These are phyloP conservation scores for Cryptus viduatorius DNA, from an alignment of 2,888 invertebrate species.

Conservation along the genomic window DNA sequence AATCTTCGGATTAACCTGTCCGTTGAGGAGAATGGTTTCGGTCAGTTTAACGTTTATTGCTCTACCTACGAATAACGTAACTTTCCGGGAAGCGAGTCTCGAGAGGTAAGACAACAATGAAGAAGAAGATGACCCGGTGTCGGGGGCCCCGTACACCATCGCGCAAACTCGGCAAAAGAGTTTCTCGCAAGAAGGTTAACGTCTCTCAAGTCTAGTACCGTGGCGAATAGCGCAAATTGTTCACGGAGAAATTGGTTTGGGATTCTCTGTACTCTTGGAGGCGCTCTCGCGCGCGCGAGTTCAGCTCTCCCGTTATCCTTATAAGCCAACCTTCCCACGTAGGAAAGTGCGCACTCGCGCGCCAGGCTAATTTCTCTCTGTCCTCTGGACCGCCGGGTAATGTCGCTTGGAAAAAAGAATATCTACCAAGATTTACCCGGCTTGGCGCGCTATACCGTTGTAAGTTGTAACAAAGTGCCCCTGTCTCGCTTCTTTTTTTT, in stretches of 20 bases:
- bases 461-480: constrained; percentile 62
- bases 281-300: constrained; percentile 26
- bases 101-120: constrained; percentile 20
- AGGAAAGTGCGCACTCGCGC: constrained; percentile 66
- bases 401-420: constrained; percentile 52
- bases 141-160: constrained; percentile 16
- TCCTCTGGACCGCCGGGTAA: constrained; percentile 63
- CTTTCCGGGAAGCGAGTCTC: constrained; percentile 32
- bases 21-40: neutral
- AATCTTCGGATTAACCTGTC: neutral
- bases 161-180: constrained; percentile 30
- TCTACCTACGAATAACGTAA: neutral
- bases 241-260: constrained; percentile 77
- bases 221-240: constrained; percentile 77
- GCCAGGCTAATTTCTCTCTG: constrained; percentile 70
- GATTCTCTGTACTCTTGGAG: constrained; percentile 58
- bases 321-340: constrained; percentile 68
- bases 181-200: constrained; percentile 63
- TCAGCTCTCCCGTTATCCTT: constrained; percentile 66
- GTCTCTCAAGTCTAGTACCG: constrained; percentile 68
- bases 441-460: constrained; percentile 54
- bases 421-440: constrained; percentile 51
- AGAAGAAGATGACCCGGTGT: constrained; percentile 47
- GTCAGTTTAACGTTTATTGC: constrained; percentile 1
- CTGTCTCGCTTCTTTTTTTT: constrained; percentile 44